Percentiles rank a stretch among this genome's conserved stretches.
These are phyloP conservation scores for Trogon surrucura DNA, from an alignment of 2,113 vertebrate species.

Conservation along the genomic window DNA sequence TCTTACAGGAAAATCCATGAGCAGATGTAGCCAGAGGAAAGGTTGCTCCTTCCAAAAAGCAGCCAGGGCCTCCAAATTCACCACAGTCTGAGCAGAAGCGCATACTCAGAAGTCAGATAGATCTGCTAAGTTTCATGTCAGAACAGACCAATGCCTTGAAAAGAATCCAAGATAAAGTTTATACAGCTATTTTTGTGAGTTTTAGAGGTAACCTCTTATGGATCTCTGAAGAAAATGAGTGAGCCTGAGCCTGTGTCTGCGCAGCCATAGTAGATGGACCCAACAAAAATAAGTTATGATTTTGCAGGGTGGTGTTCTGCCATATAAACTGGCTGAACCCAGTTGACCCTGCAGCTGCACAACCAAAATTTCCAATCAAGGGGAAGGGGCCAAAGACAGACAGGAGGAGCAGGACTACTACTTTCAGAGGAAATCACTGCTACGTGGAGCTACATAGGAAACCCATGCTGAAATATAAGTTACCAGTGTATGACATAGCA, in stretches of 20 bases:
- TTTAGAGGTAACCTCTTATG: background rate
- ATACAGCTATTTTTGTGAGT: background rate
- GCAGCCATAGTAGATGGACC: background rate
- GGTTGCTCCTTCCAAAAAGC: background rate
- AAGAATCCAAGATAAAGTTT: background rate
- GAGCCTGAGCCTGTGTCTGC: background rate
- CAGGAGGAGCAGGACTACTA: accelerated
- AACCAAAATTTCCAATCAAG: background rate
- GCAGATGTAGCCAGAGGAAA: background rate
- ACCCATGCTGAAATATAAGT: background rate
- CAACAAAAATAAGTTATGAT: background rate
- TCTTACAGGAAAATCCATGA: background rate
- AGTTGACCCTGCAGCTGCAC: background rate
- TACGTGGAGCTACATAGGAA: background rate
- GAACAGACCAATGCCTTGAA: background rate
- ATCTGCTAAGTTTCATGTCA: background rate
- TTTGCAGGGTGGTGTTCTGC: background rate
- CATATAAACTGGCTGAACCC: background rate
- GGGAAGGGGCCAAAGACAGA: background rate
- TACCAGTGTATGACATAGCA: background rate
- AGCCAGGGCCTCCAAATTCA: background rate
- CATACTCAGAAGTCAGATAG: background rate
- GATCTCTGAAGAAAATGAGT: background rate
- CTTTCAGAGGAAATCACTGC: background rate
- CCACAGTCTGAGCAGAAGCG: background rate